Evolutionary conservation across 2,888 invertebrate genomes (phyloP), one percentile per base, ranked within the genome.

Genomic region (Dicycla oo): DNA sequence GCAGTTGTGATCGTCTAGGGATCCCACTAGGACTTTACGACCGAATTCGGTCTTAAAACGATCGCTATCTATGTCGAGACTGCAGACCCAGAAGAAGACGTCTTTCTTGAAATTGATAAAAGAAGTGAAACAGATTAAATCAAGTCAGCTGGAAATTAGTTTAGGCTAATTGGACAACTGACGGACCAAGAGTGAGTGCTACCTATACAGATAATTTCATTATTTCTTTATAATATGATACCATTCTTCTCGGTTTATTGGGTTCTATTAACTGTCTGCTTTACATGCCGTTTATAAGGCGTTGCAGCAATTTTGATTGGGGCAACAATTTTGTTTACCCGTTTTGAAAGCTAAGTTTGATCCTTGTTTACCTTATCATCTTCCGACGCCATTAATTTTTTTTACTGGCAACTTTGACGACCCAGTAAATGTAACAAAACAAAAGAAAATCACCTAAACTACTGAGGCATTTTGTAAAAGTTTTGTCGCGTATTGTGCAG

Each of bases 281-380:
- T 30, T 30, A 2, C 30, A 30, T 30, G 30, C 30, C 10, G n/a
- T 10, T 10, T 47, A 47, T 20, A 47, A 47, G 38, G 23, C 0
- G 3, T 26, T 20, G 6, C 13, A 18, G n/a, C 43, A 43, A 7
- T 43, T 15, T 47, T 40, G 26, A 13, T 45, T 2, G 15, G n/a
- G 20, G 3, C 2, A n/a, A 30, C 18, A 51, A 15, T 53, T 15
- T 53, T n/a, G 18, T 56, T 26, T 69, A 26, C 23, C 69, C 26
- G 34, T 68, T 40, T 68, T 38, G 15, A 30, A 30, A 18, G n/a
- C 3, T 69, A 13, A 2, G 5, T 40, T 23, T 30, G 34, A 40
- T 49, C 23, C 10, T 57, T 70, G 47, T 69, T 57, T 69, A 69
- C 38, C 18, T 40, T 26, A 40, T 23, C 3, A 34, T 45, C 7